Evolutionary conservation across 2,113 vertebrate species (phyloP).

Genomic region (Oreotrochilus melanogaster): DNA sequence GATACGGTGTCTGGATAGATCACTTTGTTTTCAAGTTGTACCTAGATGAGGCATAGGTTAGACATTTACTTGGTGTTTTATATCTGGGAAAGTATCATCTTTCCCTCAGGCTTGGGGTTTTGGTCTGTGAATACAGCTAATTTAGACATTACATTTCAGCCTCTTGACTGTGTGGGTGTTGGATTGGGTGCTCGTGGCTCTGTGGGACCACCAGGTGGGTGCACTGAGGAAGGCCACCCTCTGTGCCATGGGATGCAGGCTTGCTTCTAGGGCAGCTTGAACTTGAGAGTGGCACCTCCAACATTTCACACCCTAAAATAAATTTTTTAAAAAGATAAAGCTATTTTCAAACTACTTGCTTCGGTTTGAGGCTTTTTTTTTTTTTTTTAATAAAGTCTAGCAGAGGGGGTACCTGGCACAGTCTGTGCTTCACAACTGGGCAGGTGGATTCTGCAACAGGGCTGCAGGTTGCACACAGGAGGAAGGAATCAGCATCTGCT

Average conservation of each 20-base stretch:
- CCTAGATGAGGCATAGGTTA: rapidly evolving
- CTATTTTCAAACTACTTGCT: not conserved
- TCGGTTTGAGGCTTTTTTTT: not conserved
- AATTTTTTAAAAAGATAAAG: no score
- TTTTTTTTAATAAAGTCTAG: not conserved
- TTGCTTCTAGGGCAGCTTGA: not conserved
- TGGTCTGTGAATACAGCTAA: not conserved
- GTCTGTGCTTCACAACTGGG: not conserved
- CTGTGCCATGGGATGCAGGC: not conserved
- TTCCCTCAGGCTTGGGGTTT: not conserved
- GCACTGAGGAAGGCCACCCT: not conserved
- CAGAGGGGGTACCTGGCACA: not conserved
- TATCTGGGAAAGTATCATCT: not conserved
- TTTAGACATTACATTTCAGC: not conserved
- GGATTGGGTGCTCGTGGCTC: rapidly evolving
- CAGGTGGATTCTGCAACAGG: not conserved
- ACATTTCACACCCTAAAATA: not conserved
- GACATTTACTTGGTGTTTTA: not conserved
- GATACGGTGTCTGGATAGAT: not conserved
- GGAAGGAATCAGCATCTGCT: not conserved
- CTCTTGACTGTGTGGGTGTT: not conserved
- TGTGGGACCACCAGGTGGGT: not conserved
- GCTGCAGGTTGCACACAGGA: rapidly evolving
- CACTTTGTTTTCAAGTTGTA: not conserved
- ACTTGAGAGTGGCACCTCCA: not conserved